Evolutionary conservation across 2,888 invertebrate genomes (phyloP), one percentile per base, ranked within the genome.

Genomic region (Lasiommata megera): DNA sequence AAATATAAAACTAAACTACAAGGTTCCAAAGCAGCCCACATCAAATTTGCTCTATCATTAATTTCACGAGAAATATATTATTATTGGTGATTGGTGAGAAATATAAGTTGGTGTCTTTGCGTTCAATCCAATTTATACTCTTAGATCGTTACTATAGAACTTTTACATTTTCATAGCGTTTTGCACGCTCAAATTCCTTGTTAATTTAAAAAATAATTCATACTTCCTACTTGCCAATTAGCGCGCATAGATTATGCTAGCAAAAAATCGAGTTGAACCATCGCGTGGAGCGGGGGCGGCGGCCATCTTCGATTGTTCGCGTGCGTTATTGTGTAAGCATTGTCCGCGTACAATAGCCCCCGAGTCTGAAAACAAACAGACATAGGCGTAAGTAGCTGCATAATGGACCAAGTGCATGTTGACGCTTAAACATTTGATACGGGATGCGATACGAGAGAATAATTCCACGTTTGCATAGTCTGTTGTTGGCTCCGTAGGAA

Each of bases 301-400:
- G 44, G 57, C 53, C 57, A 57, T 59, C 55, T 57, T 61, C 57
- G 53, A 59, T 34, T 46, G 57, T 50, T 58, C 46, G 56, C 59
- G 56, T 62, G 60, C 58, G 16, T 55, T 57, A 60, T 66, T 68
- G 67, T 64, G 57, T 61, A 61, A 64, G 54, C 56, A 62, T 56
- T 54, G 56, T 60, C 47, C 38, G 50, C 58, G 62, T 58, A 64
- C 60, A 66, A 67, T 65, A 62, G 54, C 62, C 63, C 34, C 61
- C 12, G 56, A 62, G 40, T 54, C 58, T 56, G 56, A 57, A 66
- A 57, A 56, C 61, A 59, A 60, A 40, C 54, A 44, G 40, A 64
- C 59, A 63, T 58, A 59, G 56, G 59, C 55, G 5, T 23, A 23
- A 64, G 58, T 54, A 36, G 44, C 46, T 34, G 46, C 56, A 37